Percentiles rank a stretch among this genome's conserved stretches.
Conservation (phyloP, 1,140 invertebrate species). For the Pogonognathellus flavescens region DNA sequence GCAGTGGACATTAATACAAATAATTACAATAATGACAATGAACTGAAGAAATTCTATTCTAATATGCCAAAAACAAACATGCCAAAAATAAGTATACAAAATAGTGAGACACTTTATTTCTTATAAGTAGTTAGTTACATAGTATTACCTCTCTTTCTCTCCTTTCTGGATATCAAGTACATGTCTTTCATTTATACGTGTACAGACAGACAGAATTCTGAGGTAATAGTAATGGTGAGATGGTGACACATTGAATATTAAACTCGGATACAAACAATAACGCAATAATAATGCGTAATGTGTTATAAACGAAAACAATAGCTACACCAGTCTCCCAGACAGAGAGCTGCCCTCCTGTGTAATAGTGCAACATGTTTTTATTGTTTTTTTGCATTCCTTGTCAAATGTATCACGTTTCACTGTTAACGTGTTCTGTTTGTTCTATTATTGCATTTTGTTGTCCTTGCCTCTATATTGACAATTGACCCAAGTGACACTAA, state of each 20-base stretch:
- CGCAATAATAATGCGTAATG: background rate
- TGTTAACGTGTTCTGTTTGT: background rate
- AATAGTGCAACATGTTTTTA: background rate
- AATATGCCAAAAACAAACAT: too few species aligned
- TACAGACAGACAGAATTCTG: too few species aligned
- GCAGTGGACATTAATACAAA: too few species aligned
- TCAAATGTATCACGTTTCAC: background rate
- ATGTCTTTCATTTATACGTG: too few species aligned
- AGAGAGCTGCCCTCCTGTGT: background rate
- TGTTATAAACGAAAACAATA: background rate
- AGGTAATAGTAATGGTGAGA: too few species aligned
- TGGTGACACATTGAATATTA: conserved; percentile 8
- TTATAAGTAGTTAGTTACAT: too few species aligned
- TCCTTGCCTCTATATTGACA: conserved; percentile 33
- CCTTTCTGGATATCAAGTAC: too few species aligned
- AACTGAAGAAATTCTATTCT: too few species aligned
- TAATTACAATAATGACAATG: too few species aligned
- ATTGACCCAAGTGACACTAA: conserved; percentile 17
- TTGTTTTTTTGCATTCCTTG: conserved; percentile 10
- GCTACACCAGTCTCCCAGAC: background rate
- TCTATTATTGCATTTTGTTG: background rate
- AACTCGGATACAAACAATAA: conserved; percentile 22
- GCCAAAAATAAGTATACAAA: too few species aligned
- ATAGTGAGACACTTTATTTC: too few species aligned
- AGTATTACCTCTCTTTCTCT: too few species aligned